phyloP scores from a whole-genome alignment of 2,113 vertebrate species.

The Ctenodactylus gundi region DNA sequence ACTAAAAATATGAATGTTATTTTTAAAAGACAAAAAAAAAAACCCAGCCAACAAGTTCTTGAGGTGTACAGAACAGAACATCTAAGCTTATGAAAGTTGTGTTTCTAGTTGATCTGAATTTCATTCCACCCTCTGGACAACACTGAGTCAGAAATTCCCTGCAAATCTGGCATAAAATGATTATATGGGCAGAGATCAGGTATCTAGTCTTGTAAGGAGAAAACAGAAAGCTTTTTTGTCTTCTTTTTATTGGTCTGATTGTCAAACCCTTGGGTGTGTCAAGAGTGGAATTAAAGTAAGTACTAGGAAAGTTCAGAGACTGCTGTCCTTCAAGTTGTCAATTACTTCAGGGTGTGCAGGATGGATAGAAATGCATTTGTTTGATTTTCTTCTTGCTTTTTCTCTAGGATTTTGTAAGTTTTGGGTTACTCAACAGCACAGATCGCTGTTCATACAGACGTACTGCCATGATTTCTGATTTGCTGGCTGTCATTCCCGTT shows the following conservation, averaged over 20 bases:
- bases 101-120: conserved; percentile 9
- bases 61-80: conserved; percentile 34
- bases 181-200: conserved; percentile 23
- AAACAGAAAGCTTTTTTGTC: conserved; percentile 18
- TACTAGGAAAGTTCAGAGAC: conserved; percentile 33
- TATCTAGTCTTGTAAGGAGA: background rate
- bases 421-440: conserved; percentile 82
- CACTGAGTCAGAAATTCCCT: conserved; percentile 51
- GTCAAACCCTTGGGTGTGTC: conserved; percentile 41
- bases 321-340: conserved; percentile 47
- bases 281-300: conserved; percentile 27
- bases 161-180: conserved; percentile 40
- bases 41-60: background rate
- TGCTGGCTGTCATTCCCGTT: conserved; percentile 86
- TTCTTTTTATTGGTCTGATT: conserved; percentile 46
- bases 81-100: conserved; percentile 44
- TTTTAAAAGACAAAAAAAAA: conserved; percentile 44
- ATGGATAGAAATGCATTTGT: conserved; percentile 74
- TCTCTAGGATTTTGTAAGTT: conserved; percentile 79
- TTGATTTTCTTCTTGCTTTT: conserved; percentile 77
- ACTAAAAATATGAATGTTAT: background rate
- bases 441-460: conserved; percentile 81
- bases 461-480: conserved; percentile 84
- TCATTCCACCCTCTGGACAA: conserved; percentile 42
- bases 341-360: conserved; percentile 66